These are phyloP conservation scores for Heliconius melpomene DNA, from an alignment of 1,140 invertebrate genomes.

Conservation along the genomic window DNA sequence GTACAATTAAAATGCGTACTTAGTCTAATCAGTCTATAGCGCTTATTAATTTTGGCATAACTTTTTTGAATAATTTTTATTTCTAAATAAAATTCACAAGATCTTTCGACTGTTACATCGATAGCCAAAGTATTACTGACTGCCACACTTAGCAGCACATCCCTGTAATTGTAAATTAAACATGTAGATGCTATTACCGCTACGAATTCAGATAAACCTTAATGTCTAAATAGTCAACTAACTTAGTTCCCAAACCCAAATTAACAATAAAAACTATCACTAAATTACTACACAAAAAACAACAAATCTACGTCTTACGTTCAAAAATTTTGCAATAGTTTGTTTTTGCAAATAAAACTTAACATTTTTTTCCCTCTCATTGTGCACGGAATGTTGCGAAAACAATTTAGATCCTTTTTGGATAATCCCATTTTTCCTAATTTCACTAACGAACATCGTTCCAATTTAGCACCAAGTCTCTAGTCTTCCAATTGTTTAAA, in stretches of 20 bases:
- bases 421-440: constrained; percentile 48
- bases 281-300: constrained; percentile 77
- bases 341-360: constrained; percentile 75
- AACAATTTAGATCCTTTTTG: constrained; percentile 61
- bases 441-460: constrained; percentile 69
- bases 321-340: constrained; percentile 59
- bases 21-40: constrained; percentile 81
- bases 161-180: constrained; percentile 78
- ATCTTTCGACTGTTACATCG: constrained; percentile 44
- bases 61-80: constrained; percentile 56
- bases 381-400: constrained; percentile 75
- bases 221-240: constrained; percentile 74
- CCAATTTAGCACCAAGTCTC: constrained; percentile 79
- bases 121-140: constrained; percentile 64
- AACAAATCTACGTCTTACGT: constrained; percentile 72
- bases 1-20: constrained; percentile 77
- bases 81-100: constrained; percentile 65
- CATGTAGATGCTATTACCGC: constrained; percentile 72
- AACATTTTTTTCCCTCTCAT: constrained; percentile 58
- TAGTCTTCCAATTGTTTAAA: constrained; percentile 79
- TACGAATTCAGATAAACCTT: constrained; percentile 79
- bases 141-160: constrained; percentile 73
- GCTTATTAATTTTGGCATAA: constrained; percentile 78
- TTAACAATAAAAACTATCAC: constrained; percentile 78
- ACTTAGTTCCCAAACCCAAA: constrained; percentile 80